Evolutionary conservation across 2,113 vertebrate species (phyloP).

Genomic region (Eonycteris spelaea): DNA sequence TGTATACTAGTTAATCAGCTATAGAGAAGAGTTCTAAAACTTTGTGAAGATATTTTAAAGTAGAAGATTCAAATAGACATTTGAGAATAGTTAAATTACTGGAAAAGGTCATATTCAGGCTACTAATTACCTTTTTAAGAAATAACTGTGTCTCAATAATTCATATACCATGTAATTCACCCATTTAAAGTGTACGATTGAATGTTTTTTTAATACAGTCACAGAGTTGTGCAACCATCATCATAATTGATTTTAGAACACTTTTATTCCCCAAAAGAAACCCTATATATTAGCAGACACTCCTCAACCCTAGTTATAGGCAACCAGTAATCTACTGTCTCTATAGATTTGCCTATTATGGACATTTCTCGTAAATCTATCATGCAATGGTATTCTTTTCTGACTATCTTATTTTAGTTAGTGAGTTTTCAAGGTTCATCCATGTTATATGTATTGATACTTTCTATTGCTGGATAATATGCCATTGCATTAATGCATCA

Average conservation of each 20-base stretch:
- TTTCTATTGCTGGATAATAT: constrained; percentile 8
- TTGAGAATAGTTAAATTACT: neutral
- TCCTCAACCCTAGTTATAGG: neutral
- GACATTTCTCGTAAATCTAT: neutral
- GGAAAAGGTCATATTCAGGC: neutral
- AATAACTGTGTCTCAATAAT: neutral
- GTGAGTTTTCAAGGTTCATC: neutral
- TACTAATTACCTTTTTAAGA: neutral
- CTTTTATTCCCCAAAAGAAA: neutral
- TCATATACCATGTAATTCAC: neutral
- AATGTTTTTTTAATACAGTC: neutral
- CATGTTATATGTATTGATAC: neutral
- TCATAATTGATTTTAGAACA: neutral
- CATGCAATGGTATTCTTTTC: neutral
- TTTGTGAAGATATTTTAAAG: neutral
- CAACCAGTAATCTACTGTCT: neutral
- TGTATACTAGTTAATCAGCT: neutral
- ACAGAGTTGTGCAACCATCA: neutral
- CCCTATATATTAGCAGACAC: neutral
- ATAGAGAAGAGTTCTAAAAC: neutral
- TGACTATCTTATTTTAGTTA: neutral
- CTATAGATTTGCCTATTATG: neutral
- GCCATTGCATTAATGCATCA: neutral
- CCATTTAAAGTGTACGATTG: neutral
- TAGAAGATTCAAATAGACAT: neutral